Evolutionary conservation across 2,888 invertebrate species (phyloP).

Genomic region (Itoplectis maculator): DNA sequence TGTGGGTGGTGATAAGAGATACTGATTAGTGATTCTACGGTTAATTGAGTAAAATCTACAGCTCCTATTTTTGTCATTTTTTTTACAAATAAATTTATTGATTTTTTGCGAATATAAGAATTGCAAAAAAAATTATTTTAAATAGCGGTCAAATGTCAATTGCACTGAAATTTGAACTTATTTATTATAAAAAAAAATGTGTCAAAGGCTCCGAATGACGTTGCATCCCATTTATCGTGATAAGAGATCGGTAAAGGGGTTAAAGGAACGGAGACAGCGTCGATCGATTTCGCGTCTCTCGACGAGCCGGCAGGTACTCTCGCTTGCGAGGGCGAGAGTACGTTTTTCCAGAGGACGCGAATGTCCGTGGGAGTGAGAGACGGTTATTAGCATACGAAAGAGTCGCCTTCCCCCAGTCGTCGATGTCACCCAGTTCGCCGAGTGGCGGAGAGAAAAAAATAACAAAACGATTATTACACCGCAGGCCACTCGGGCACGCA

Average conservation of each 20-base stretch:
- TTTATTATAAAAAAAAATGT: not conserved
- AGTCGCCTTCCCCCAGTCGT: conserved; percentile 21
- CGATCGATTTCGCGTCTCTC: conserved; percentile 71
- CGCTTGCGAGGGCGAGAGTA: conserved; percentile 35
- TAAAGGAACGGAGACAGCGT: not conserved
- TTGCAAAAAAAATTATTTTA: no score
- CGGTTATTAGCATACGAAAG: conserved; percentile 68
- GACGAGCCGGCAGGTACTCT: conserved; percentile 62
- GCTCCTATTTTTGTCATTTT: no score
- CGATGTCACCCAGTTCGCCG: conserved; percentile 46
- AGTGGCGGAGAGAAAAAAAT: not conserved
- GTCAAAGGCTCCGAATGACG: not conserved
- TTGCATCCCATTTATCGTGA: not conserved
- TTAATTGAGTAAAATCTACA: no score
- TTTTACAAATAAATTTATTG: no score
- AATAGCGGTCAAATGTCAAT: no score
- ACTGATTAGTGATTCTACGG: no score
- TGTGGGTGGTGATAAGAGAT: no score
- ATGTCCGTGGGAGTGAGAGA: conserved; percentile 58
- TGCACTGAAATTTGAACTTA: no score
- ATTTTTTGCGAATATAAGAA: no score
- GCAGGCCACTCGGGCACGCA: conserved; percentile 6
- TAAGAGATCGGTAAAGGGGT: not conserved
- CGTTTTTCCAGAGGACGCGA: conserved; percentile 43
- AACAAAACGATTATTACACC: conserved; percentile 27